A percentile compares a stretch with the other conserved stretches of the same genome.
phyloP scores from a whole-genome alignment of 2,797 vertebrate species.

The Tamandua tetradactyla region DNA sequence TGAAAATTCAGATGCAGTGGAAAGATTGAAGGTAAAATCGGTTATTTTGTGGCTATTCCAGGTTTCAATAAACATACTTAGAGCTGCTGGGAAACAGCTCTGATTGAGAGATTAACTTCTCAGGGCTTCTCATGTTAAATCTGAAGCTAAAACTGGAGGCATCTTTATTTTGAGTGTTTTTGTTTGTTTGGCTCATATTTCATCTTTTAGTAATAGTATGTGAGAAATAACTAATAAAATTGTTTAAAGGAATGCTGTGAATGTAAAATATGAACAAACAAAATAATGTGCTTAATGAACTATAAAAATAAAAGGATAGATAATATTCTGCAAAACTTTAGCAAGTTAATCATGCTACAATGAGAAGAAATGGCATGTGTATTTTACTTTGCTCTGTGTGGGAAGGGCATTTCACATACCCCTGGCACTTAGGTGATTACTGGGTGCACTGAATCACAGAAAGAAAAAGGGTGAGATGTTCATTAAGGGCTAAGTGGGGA shows the following conservation, averaged over 20 bases:
- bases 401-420: not conserved
- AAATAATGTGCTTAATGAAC: slow-evolving; percentile 63
- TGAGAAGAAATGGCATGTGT: not conserved
- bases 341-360: slow-evolving; percentile 42
- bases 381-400: not conserved
- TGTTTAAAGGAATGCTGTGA: slow-evolving; percentile 41
- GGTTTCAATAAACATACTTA: not conserved
- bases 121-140: not conserved
- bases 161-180: slow-evolving; percentile 12
- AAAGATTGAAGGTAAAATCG: not conserved
- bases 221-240: slow-evolving; percentile 36
- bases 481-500: not conserved
- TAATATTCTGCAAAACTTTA: slow-evolving; percentile 62
- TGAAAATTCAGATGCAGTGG: not conserved
- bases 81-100: not conserved
- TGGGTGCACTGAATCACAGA: not conserved
- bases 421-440: not conserved
- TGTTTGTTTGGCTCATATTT: slow-evolving; percentile 74
- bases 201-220: slow-evolving; percentile 45
- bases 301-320: slow-evolving; percentile 57
- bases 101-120: not conserved
- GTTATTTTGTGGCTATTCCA: not conserved
- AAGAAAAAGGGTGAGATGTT: not conserved
- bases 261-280: slow-evolving; percentile 47
- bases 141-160: not conserved